phyloP scores from a whole-genome alignment of 2,797 vertebrate genomes.

The Acipenser transmontanus region DNA sequence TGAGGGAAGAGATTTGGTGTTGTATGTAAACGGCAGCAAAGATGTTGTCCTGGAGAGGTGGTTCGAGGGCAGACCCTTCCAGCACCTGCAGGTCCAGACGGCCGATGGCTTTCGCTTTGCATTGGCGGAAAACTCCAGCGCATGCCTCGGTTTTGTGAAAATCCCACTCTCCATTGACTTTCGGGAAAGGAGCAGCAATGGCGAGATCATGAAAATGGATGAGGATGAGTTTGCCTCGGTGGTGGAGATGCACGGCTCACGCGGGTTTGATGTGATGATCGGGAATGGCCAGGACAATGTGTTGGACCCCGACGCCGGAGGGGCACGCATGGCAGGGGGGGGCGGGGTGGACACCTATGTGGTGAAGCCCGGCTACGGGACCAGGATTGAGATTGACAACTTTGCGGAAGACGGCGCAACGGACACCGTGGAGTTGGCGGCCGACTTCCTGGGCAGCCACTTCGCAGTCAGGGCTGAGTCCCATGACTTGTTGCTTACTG shows the following conservation, averaged over 20 bases:
- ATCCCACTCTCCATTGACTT: constrained; percentile 25
- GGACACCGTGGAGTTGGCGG: constrained; percentile 35
- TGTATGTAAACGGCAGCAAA: neutral
- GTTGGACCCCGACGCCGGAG: constrained; percentile 35
- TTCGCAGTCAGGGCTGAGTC: constrained; percentile 10
- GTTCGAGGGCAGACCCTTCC: constrained; percentile 30
- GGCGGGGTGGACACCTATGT: constrained; percentile 38
- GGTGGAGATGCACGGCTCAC: constrained; percentile 35
- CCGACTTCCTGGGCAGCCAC: constrained; percentile 30
- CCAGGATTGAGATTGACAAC: constrained; percentile 23
- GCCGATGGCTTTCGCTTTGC: constrained; percentile 37
- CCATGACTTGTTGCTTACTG: constrained; percentile 14
- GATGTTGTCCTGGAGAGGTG: constrained; percentile 28
- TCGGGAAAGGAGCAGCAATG: constrained; percentile 11
- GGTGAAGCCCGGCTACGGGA: constrained; percentile 30
- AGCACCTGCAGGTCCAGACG: constrained; percentile 38
- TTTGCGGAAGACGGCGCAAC: constrained; percentile 30
- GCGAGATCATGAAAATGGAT: constrained; percentile 18
- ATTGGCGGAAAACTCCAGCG: constrained; percentile 15
- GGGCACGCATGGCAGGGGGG: constrained; percentile 33
- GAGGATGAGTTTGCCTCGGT: constrained; percentile 16
- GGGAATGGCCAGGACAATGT: constrained; percentile 36
- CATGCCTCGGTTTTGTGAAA: constrained; percentile 18
- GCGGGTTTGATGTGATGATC: constrained; percentile 33
- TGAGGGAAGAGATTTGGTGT: constrained; percentile 7